These are phyloP conservation scores for Serrognathus titanus DNA, from an alignment of 2,888 invertebrate genomes.

Conservation along the genomic window DNA sequence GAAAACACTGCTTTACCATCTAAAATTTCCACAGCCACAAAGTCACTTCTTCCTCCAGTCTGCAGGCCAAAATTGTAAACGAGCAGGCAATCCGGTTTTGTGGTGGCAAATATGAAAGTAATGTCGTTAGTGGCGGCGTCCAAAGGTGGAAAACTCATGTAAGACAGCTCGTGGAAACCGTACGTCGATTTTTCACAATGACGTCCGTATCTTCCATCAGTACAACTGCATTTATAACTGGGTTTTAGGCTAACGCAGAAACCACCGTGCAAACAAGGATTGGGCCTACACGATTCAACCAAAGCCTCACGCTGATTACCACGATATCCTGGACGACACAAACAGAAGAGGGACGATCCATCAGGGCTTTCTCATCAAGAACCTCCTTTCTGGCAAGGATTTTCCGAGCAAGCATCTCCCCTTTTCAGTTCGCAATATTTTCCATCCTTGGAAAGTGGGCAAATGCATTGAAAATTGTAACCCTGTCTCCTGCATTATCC, in stretches of 20 bases:
- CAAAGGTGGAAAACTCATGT: slow-evolving; percentile 81
- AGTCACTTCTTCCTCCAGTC: slow-evolving; percentile 85
- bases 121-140: slow-evolving; percentile 89
- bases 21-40: slow-evolving; percentile 86
- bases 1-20: slow-evolving; percentile 83
- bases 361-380: slow-evolving; percentile 87
- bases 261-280: slow-evolving; percentile 90
- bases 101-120: slow-evolving; percentile 85
- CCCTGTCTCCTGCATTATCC: slow-evolving; percentile 82
- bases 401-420: slow-evolving; percentile 79
- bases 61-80: slow-evolving; percentile 89
- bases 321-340: slow-evolving; percentile 86
- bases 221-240: slow-evolving; percentile 82
- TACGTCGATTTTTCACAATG: slow-evolving; percentile 89
- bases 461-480: slow-evolving; percentile 79
- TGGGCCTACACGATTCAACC: slow-evolving; percentile 86
- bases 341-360: slow-evolving; percentile 84
- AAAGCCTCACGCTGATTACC: slow-evolving; percentile 88
- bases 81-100: slow-evolving; percentile 80
- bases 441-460: slow-evolving; percentile 75
- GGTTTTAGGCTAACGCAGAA: slow-evolving; percentile 85
- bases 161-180: slow-evolving; percentile 87
- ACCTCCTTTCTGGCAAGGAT: slow-evolving; percentile 88
- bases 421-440: slow-evolving; percentile 79
- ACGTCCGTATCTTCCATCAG: slow-evolving; percentile 82